Base-by-base conservation (phyloP, 2,113 vertebrate species). In the Ahaetulla prasina region DNA sequence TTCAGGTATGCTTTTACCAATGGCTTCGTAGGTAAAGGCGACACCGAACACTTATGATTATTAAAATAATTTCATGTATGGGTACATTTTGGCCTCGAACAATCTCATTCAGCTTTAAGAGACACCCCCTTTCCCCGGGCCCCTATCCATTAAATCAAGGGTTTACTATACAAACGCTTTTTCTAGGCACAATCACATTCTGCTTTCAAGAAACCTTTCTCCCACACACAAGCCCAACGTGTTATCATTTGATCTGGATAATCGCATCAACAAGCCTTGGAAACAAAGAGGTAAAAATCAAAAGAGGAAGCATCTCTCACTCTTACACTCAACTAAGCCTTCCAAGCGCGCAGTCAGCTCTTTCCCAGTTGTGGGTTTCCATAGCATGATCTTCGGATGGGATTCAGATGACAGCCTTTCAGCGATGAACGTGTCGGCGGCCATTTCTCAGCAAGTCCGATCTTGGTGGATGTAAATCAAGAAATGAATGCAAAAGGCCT, bases 381-480 rank as follows among this genome's bases (percentile, higher is more conserved):
- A 93, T 52, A 91, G 90, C 94, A 1, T 25, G 43, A 23, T 85
- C 54, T 90, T 85, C 0, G 20, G 47, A 7, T 25, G 0, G 89
- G 90, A 74, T 80, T 80, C 92, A 52, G 63, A 0, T 0, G 53
- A 1, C 2, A 87, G 91, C 87, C 20, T 92, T 0, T 0, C 57
- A 54, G 87, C 91, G 74, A 60, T 0, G 43, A 91, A 90, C 8
- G 85, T 68, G 7, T 86, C 89, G 68, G 30, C 89, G 93, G 87
- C 39, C 3, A 0, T 68, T 92, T 0, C 16, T 88, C 90, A 57
- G 74, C 74, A 43, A 43, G 43, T 80, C 93, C 91, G 90, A 84
- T 89, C 53, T 87, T 39, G 54, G 35, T 4, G 25, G 91, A 85
- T 27, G 52, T 23, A 87, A 39, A 5, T 87, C 90, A 63, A 16